Evolutionary conservation across 2,113 vertebrate genomes (phyloP).

Genomic region (Acanthisitta chloris): DNA sequence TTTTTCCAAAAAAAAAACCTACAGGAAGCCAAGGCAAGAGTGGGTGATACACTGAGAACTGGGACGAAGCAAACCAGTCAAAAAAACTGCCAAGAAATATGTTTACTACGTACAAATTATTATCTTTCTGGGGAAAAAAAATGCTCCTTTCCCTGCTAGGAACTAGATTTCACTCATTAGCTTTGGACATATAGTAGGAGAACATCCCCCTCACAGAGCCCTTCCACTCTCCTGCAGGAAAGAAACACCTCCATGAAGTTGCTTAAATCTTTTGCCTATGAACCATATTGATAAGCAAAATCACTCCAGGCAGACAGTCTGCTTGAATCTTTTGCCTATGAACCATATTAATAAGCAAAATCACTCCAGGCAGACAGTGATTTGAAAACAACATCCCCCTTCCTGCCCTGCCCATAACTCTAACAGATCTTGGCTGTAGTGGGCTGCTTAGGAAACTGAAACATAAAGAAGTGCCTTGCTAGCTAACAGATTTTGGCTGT

Average conservation of each 20-base stretch:
- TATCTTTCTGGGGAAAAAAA: neutral
- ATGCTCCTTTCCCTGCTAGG: neutral
- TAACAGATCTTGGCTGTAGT: neutral
- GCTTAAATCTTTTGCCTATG: neutral
- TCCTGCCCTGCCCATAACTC: neutral
- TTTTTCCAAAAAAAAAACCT: no score
- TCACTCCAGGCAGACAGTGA: neutral
- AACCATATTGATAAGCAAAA: neutral
- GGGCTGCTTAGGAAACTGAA: neutral
- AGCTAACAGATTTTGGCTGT: neutral
- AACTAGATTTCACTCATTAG: neutral
- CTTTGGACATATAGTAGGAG: neutral
- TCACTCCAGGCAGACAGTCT: neutral
- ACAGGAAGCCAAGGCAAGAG: neutral
- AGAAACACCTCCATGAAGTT: neutral
- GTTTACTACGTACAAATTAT: neutral
- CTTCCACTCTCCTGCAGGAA: neutral
- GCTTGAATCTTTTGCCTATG: neutral
- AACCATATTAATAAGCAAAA: neutral
- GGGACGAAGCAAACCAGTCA: neutral
- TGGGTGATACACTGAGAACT: neutral
- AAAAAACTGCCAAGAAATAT: neutral
- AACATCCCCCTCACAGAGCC: rapidly evolving
- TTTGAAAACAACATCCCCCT: neutral
- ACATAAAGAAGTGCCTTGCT: no score